Conservation (phyloP, 2,113 vertebrate species). For the Macaca nemestrina region DNA sequence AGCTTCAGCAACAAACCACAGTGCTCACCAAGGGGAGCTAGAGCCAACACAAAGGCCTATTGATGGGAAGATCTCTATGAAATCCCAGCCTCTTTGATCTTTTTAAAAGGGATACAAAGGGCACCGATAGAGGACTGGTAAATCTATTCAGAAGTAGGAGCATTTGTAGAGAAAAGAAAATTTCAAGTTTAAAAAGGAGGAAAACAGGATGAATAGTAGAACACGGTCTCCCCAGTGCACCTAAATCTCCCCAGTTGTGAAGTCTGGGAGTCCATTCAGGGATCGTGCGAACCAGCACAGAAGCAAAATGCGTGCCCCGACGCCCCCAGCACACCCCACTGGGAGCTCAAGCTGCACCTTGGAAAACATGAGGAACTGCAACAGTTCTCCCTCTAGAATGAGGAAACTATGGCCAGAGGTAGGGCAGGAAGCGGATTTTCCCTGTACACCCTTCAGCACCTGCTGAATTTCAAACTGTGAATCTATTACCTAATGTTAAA, state of each 20-base stretch:
- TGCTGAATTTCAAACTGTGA: not conserved
- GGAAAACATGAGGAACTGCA: not conserved
- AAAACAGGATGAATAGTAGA: not conserved
- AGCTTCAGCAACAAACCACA: not conserved
- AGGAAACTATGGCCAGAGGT: not conserved
- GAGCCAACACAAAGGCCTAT: not conserved
- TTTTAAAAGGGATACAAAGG: not conserved
- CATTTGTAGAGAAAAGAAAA: not conserved
- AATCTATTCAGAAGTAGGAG: not conserved
- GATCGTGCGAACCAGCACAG: rapidly evolving
- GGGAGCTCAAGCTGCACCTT: not conserved
- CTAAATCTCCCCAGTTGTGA: rapidly evolving
- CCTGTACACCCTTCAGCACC: not conserved
- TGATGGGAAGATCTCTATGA: not conserved
- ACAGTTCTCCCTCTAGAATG: not conserved
- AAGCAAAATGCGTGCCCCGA: rapidly evolving
- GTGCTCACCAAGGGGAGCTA: not conserved
- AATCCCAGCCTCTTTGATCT: not conserved
- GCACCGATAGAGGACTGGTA: not conserved
- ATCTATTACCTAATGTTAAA: not conserved
- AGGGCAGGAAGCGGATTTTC: not conserved
- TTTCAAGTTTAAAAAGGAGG: not conserved
- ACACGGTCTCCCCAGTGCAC: rapidly evolving
- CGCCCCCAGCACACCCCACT: rapidly evolving
- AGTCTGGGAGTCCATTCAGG: not conserved